phyloP scores from a whole-genome alignment of 2,888 invertebrate species.

The Rhogogaster chlorosoma region DNA sequence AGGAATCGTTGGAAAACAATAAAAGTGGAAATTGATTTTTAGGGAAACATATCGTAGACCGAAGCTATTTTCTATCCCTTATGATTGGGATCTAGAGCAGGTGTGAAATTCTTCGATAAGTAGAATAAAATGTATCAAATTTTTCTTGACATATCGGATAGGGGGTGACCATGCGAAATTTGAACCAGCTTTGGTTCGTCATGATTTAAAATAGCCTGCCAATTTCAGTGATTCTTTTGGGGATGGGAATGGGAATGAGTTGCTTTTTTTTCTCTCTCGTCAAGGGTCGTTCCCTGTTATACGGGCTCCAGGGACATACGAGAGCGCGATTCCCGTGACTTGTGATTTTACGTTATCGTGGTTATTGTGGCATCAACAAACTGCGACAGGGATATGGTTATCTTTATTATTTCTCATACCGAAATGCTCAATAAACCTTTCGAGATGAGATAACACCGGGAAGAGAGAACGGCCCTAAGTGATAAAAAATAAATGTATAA shows the following conservation, averaged over 20 bases:
- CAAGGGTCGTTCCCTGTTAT: slow-evolving; percentile 15
- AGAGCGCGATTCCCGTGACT: slow-evolving; percentile 38
- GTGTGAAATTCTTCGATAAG: neutral
- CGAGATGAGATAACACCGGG: neutral
- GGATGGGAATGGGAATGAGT: slow-evolving; percentile 25
- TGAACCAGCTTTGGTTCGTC: slow-evolving; percentile 26
- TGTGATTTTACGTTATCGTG: slow-evolving; percentile 17
- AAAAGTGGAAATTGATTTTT: neutral
- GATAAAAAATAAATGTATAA: neutral
- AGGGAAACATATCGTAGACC: neutral
- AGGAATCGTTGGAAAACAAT: neutral
- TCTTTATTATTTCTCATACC: slow-evolving; percentile 1
- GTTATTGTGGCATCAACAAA: slow-evolving; percentile 37
- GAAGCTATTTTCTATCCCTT: neutral
- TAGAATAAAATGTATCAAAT: neutral
- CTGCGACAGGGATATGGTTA: neutral
- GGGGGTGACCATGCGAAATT: slow-evolving; percentile 27
- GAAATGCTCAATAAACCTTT: neutral
- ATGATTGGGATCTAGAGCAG: neutral
- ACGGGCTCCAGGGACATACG: slow-evolving; percentile 19
- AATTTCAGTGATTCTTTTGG: neutral
- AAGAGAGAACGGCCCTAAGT: neutral
- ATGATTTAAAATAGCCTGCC: slow-evolving; percentile 39
- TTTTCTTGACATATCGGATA: neutral
- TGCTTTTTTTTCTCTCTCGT: neutral